These are phyloP conservation scores for Brachymystax lenok DNA, from an alignment of 2,797 vertebrate species.

Conservation along the genomic window DNA sequence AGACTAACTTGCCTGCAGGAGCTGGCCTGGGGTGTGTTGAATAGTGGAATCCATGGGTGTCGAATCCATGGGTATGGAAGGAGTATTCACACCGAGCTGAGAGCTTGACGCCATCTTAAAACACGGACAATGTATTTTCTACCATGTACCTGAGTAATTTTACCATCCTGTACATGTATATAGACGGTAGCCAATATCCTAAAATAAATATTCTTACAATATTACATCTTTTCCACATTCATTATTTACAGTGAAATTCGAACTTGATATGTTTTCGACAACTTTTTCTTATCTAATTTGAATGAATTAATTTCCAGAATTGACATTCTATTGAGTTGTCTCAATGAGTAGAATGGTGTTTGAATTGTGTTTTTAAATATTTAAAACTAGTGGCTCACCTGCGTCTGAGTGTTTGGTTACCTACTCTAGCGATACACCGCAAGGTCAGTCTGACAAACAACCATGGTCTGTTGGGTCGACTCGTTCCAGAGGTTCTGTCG, in stretches of 20 bases:
- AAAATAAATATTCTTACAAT: conserved; percentile 8
- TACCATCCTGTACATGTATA: neutral
- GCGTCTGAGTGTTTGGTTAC: conserved; percentile 53
- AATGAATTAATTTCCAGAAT: neutral
- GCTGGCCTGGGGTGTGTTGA: neutral
- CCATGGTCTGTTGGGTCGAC: conserved; percentile 39
- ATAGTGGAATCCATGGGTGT: neutral
- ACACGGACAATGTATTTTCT: neutral
- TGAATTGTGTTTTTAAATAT: conserved; percentile 50
- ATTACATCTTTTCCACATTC: neutral
- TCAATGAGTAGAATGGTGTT: neutral
- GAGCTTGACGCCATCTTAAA: neutral
- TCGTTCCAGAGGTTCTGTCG: conserved; percentile 25
- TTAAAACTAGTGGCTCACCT: conserved; percentile 39
- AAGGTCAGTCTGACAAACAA: conserved; percentile 6
- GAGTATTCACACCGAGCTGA: neutral
- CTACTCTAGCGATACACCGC: conserved; percentile 1
- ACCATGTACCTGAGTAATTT: neutral
- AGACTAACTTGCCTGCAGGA: neutral
- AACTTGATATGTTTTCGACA: neutral
- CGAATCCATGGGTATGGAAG: neutral
- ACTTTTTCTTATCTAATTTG: neutral
- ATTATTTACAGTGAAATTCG: neutral
- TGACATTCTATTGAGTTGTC: neutral
- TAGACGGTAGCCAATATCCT: neutral